Base-by-base conservation (phyloP, 2,888 invertebrate species). In the Leptinotarsa haldemani region DNA sequence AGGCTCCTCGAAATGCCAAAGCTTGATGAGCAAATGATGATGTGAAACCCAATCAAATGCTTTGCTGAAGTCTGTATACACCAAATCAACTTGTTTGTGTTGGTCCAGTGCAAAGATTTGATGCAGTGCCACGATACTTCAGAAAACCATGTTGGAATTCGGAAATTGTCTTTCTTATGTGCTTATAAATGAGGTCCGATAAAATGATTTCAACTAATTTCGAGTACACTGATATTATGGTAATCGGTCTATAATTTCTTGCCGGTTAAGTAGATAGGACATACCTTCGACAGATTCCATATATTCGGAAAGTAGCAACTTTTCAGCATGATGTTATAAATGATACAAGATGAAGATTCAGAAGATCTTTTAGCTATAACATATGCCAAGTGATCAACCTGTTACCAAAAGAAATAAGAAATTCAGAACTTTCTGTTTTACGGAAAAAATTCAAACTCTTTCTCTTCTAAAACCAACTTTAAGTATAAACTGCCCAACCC, bases 261-360 rank as follows among this genome's bases (percentile, higher is more conserved):
- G 48, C 48, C 2, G 48, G 48, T 12, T 48, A 3, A 1, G 0
- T 1, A 0, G 48, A 48, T 48, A 48, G 48, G 48, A 15, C 48
- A 48, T 13, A 48, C 13, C 48, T 15, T 48, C 48, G 15, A 48
- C 48, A 48, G 48, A 12, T 48, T 48, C 4, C 48, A 48, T 13
- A 48, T 48, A 48, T 48, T 48, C 12, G 48, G 48, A 16, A 48
- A 15, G 15, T 48, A 15, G 4, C 48, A 48, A 48, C 15, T 48
- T 48, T 15, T 63, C 1, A 63, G 25, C 63, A 63, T 63, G 63
- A 63, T 30, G 63, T 30, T 63, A 15, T 63, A 63, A 63, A 63
- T 63, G 63, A 30, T 30, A 63, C 63, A 30, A 30, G 30, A 30
- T 3, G 63, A 48, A 5, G 48, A 48, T 12, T 48, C 7, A n/a